A percentile compares a stretch with the other conserved stretches of the same genome.
Evolutionary conservation across 2,888 invertebrate species (phyloP).

Genomic region (Pristionchus exspectatus): DNA sequence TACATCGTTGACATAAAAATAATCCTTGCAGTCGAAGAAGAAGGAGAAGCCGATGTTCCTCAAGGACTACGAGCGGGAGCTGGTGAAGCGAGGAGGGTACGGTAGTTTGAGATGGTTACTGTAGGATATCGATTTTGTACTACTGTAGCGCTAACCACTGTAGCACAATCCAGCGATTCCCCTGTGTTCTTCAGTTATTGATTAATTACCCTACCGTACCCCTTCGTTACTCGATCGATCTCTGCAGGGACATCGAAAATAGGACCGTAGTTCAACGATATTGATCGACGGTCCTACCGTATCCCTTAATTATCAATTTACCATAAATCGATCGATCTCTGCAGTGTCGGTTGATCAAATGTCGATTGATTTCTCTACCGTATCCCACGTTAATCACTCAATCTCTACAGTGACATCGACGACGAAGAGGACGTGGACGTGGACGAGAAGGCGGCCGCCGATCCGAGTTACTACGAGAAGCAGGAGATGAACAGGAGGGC

Average conservation of each 20-base stretch:
- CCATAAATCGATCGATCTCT: too few relatives aligned
- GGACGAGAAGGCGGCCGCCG: slow-evolving; percentile 57
- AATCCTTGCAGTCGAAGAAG: slow-evolving; percentile 77
- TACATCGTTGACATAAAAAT: not conserved
- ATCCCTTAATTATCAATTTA: too few relatives aligned
- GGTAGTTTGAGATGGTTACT: slow-evolving; percentile 61
- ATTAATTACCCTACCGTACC: not conserved
- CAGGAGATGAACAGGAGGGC: slow-evolving; percentile 85
- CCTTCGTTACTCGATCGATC: slow-evolving; percentile 62
- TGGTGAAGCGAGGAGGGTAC: slow-evolving; percentile 85
- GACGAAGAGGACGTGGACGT: slow-evolving; percentile 72
- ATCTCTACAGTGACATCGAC: slow-evolving; percentile 64
- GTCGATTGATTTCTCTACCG: too few relatives aligned
- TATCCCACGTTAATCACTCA: too few relatives aligned
- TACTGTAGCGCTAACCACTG: too few relatives aligned
- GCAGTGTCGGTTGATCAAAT: too few relatives aligned
- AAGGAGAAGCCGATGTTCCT: slow-evolving; percentile 84
- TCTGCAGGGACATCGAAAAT: not conserved
- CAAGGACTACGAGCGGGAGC: slow-evolving; percentile 88
- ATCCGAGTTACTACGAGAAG: slow-evolving; percentile 79
- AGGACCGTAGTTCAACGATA: too few relatives aligned
- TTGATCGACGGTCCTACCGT: too few relatives aligned
- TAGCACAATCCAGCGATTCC: too few relatives aligned
- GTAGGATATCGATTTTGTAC: not conserved
- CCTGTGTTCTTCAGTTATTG: too few relatives aligned